A percentile compares a stretch with the other conserved stretches of the same genome.
phyloP scores from a whole-genome alignment of 1,140 invertebrate genomes.

The Dinothrombium tinctorium region DNA sequence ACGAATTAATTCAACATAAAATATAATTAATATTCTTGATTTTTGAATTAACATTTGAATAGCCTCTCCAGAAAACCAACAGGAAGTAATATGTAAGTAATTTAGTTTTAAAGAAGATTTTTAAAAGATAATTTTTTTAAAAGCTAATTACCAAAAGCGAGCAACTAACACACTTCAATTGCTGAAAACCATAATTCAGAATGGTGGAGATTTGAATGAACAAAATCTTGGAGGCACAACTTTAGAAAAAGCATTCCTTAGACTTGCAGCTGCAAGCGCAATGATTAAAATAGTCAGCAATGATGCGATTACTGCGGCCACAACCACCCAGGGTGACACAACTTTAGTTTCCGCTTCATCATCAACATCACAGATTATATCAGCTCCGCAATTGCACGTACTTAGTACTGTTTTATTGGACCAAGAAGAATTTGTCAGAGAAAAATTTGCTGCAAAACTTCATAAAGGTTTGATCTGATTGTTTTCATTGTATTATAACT shows the following conservation, averaged over 20 bases:
- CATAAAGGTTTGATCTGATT: constrained; percentile 45
- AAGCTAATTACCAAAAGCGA: constrained; percentile 9
- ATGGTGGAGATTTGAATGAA: constrained; percentile 55
- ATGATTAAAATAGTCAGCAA: constrained; percentile 46
- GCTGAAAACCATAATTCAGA: constrained; percentile 63
- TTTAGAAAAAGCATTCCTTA: constrained; percentile 65
- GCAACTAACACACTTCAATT: constrained; percentile 48
- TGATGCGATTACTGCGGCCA: constrained; percentile 7
- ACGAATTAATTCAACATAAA: not conserved
- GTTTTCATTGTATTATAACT: not conserved
- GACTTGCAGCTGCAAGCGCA: constrained; percentile 67
- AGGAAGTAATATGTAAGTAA: constrained; percentile 7
- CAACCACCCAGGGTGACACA: not conserved
- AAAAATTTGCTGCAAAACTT: constrained; percentile 66
- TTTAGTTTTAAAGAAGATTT: not conserved
- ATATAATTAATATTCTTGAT: not conserved
- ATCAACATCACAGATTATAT: constrained; percentile 9
- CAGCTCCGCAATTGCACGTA: constrained; percentile 10
- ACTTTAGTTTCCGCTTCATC: constrained; percentile 1
- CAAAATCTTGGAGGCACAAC: constrained; percentile 26
- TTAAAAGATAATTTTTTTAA: constrained; percentile 3
- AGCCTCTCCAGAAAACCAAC: constrained; percentile 8
- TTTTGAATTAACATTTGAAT: too few species aligned
- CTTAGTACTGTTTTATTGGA: constrained; percentile 11
- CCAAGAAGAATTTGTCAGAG: constrained; percentile 33